Base-by-base conservation (phyloP, 2,113 vertebrate genomes). In the Crocuta crocuta region DNA sequence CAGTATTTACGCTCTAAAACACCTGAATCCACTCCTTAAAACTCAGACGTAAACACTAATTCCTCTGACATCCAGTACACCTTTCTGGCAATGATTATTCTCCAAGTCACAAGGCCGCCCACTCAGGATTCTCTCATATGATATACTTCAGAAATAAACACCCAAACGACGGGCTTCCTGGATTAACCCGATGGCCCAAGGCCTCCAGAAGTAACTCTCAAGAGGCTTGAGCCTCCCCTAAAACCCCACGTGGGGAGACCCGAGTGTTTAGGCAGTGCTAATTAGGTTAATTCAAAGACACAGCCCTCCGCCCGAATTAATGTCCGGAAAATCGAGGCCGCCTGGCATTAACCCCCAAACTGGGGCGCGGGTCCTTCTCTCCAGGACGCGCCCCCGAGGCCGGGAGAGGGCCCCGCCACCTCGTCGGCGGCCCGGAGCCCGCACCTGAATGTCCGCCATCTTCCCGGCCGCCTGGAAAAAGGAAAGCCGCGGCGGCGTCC, bases 371-470 rank as follows among this genome's bases (percentile, higher is more conserved):
- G 21, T 11, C 45, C 53, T 33, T 35, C 28, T 53, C 21, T 31
- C 43, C 53, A 16, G 1, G 26, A 73, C 24, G 21, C 48, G 26
- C 19, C 83, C 9, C 28, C 15, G 28, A 48, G 10, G 19, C 10
- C 28, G 26, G 2, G 5, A 7, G 13, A 0, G 5, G 7, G 10
- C 3, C 33, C 31, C 28, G 10, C 3, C 11, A 4, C 0, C 7
- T 2, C 1, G 0, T 5, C 1, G 0, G 0, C 53, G 6, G 1
- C 5, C 48, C 11, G 2, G 12, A 86, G 39, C 26, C 4, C 94
- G 1, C 4, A 98, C 98, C 98, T 98, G 98, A 86, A 98, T 98
- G 12, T 98, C 98, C 96, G 98, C 98, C 98, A 98, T 98, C 92
- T 97, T 98, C n/a, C 84, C 88, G 61, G 85, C 84, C 23, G 95